phyloP scores from a whole-genome alignment of 2,113 vertebrate species.

The Coreoperca whiteheadi region DNA sequence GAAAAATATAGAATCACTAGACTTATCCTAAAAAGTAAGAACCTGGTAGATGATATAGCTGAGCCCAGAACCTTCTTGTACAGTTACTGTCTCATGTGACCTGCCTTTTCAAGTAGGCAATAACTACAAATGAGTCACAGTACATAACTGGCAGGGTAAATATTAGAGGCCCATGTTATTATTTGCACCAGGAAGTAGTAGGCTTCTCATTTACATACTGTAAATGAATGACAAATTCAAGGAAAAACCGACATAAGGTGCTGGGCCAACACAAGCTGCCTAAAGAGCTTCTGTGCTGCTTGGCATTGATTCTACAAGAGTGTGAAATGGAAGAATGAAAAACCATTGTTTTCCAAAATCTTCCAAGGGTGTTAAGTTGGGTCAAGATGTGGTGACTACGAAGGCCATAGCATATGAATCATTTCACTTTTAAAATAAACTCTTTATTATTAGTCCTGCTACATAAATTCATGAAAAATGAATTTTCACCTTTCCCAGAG shows the following conservation, averaged over 20 bases:
- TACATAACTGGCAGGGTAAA: constrained; percentile 18
- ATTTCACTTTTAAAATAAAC: neutral
- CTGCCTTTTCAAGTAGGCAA: neutral
- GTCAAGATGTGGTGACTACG: neutral
- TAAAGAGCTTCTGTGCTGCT: neutral
- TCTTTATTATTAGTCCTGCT: neutral
- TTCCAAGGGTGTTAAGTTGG: neutral
- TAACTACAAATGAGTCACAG: constrained; percentile 24
- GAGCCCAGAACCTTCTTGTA: neutral
- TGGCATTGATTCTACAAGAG: neutral
- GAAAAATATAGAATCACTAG: neutral
- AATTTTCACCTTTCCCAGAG: neutral
- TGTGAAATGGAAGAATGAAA: neutral
- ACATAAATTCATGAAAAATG: neutral
- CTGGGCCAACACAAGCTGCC: neutral
- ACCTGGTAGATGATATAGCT: constrained; percentile 3
- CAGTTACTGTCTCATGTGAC: neutral
- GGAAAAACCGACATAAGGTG: neutral
- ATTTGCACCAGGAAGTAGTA: neutral
- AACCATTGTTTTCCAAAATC: neutral
- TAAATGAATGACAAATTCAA: constrained; percentile 4
- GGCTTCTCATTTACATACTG: neutral
- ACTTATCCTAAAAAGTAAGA: neutral
- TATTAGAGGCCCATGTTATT: constrained; percentile 4
- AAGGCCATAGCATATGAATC: no score